Conservation (phyloP, 2,888 invertebrate genomes). For the Trachelus stipa region DNA sequence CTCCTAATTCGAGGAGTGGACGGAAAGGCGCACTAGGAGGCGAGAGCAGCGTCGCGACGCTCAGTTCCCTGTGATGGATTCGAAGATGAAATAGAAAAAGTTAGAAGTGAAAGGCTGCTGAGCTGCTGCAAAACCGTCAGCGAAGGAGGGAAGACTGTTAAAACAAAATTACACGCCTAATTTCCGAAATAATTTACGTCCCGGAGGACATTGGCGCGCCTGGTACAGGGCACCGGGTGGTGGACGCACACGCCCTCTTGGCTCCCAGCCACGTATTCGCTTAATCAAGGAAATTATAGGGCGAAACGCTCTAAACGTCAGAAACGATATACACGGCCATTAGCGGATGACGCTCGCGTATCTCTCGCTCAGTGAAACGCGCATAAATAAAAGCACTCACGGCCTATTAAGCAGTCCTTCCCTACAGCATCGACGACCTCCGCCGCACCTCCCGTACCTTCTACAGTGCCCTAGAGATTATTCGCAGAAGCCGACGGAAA, state of each 20-base stretch:
- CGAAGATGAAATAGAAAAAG: conserved; percentile 7
- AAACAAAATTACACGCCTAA: conserved; percentile 47
- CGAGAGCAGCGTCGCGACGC: conserved; percentile 21
- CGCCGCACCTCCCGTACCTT: neutral
- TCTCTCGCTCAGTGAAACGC: neutral
- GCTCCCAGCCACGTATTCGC: conserved; percentile 49
- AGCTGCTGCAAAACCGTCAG: neutral
- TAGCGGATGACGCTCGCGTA: conserved; percentile 3
- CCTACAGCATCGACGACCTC: too few species aligned
- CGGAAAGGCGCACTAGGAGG: neutral
- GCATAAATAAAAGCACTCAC: neutral
- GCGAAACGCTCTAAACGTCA: conserved; percentile 50
- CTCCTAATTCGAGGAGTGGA: neutral
- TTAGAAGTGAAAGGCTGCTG: neutral
- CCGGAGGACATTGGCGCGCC: conserved; percentile 38
- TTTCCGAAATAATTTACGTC: conserved; percentile 52
- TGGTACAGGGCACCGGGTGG: conserved; percentile 19
- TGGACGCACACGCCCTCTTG: conserved; percentile 33
- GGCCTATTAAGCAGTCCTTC: neutral
- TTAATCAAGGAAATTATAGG: conserved; percentile 55
- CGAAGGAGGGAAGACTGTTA: conserved; percentile 7
- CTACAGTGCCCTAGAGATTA: neutral
- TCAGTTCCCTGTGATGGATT: conserved; percentile 15
- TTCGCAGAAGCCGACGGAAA: too few species aligned
- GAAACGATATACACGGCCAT: conserved; percentile 23